Evolutionary conservation across 2,888 invertebrate species (phyloP).

Genomic region (Sympetrum striolatum): DNA sequence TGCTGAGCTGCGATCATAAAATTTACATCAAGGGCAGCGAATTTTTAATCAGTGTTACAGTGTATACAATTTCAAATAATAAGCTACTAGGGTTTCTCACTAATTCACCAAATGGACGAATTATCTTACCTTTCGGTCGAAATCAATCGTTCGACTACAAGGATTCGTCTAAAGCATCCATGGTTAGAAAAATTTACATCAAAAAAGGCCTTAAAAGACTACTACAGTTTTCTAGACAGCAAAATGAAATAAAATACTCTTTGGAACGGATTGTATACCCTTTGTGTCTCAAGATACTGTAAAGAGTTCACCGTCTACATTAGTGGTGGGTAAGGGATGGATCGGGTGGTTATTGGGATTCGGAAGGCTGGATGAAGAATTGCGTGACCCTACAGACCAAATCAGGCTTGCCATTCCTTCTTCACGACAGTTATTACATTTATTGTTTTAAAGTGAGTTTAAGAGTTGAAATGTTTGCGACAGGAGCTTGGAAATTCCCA

Average conservation of each 20-base stretch:
- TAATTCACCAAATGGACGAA: not conserved
- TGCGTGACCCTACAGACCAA: too few species aligned
- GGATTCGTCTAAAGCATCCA: not conserved
- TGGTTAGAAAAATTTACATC: not conserved
- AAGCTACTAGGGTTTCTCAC: not conserved
- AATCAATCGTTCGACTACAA: not conserved
- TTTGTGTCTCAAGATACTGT: not conserved
- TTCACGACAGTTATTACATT: too few species aligned
- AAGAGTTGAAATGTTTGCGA: too few species aligned
- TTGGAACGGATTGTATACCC: not conserved
- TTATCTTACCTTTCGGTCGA: not conserved
- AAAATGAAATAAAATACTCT: not conserved
- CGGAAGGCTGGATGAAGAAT: too few species aligned
- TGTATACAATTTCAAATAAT: not conserved
- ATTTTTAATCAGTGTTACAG: not conserved
- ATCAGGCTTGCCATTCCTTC: too few species aligned
- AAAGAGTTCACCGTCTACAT: too few species aligned
- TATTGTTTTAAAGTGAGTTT: too few species aligned
- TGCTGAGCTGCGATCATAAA: not conserved
- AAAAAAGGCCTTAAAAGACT: not conserved
- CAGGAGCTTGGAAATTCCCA: too few species aligned
- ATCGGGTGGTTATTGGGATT: too few species aligned
- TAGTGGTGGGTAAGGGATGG: too few species aligned
- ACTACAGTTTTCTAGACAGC: not conserved
- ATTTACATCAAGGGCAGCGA: not conserved